These are phyloP conservation scores for Periophthalmus magnuspinnatus DNA, from an alignment of 2,797 vertebrate genomes.

Conservation along the genomic window DNA sequence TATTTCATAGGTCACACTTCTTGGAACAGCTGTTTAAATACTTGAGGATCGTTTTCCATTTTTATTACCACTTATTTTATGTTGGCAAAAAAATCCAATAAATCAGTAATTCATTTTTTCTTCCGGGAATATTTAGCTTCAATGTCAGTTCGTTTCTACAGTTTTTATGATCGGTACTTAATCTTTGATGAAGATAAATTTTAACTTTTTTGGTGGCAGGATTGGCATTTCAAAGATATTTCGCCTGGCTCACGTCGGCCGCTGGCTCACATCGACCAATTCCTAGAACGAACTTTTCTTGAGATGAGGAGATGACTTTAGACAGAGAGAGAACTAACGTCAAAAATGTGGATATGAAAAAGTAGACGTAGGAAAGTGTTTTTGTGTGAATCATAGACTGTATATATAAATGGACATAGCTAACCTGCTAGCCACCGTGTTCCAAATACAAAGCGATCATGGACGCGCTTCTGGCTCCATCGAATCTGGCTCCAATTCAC, in stretches of 20 bases:
- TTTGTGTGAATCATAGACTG: too few relatives aligned
- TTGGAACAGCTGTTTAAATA: not conserved
- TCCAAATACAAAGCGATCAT: too few relatives aligned
- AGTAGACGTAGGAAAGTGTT: too few relatives aligned
- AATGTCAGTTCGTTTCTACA: not conserved
- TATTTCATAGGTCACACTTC: not conserved
- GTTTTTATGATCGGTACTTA: not conserved
- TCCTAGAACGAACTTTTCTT: not conserved
- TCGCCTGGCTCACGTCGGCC: too few relatives aligned
- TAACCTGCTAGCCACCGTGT: too few relatives aligned
- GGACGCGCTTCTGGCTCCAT: too few relatives aligned
- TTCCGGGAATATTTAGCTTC: not conserved
- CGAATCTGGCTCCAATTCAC: too few relatives aligned
- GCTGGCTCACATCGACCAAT: not conserved
- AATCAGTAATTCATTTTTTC: not conserved
- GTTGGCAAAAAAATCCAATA: not conserved
- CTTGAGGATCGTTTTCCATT: not conserved
- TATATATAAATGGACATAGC: too few relatives aligned
- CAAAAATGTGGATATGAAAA: not conserved
- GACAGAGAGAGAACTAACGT: not conserved
- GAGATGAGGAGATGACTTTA: not conserved
- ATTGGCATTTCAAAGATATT: not conserved
- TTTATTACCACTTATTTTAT: not conserved
- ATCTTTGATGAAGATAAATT: conserved; percentile 3
- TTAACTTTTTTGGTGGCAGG: not conserved